These are phyloP conservation scores for Lydus trimaculatus DNA, from an alignment of 2,888 invertebrate species.

Conservation along the genomic window DNA sequence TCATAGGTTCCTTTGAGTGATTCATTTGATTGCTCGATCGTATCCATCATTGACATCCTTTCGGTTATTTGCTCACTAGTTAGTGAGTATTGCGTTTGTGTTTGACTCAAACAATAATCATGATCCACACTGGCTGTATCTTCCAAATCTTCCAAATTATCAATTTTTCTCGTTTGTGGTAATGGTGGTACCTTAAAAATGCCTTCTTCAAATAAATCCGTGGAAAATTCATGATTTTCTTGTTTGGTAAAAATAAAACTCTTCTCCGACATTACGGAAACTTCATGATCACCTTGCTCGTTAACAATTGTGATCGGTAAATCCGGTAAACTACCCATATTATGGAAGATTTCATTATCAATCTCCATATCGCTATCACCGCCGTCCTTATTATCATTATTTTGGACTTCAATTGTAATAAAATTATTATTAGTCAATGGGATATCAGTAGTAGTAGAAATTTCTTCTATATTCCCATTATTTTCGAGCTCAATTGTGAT, in stretches of 20 bases:
- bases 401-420: neutral
- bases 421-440: neutral
- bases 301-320: neutral
- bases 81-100: neutral
- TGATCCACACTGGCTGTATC: neutral
- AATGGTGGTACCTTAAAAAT: neutral
- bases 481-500: neutral
- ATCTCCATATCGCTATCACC: neutral
- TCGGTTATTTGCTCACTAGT: neutral
- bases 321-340: neutral
- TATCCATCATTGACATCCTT: neutral
- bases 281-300: too few species aligned
- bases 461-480: neutral
- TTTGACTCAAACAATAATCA: neutral
- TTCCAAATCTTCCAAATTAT: neutral
- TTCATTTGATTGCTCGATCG: neutral
- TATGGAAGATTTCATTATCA: neutral
- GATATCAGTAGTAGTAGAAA: too few species aligned
- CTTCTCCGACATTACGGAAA: too few species aligned
- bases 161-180: neutral
- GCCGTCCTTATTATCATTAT: too few species aligned
- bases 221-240: conserved; percentile 11
- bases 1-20: neutral
- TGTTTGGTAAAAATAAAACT: neutral
- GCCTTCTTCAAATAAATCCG: conserved; percentile 12